Evolutionary conservation across 2,888 invertebrate species (phyloP), one percentile per base, ranked within the genome.

Genomic region (Monoplex corrugatus): DNA sequence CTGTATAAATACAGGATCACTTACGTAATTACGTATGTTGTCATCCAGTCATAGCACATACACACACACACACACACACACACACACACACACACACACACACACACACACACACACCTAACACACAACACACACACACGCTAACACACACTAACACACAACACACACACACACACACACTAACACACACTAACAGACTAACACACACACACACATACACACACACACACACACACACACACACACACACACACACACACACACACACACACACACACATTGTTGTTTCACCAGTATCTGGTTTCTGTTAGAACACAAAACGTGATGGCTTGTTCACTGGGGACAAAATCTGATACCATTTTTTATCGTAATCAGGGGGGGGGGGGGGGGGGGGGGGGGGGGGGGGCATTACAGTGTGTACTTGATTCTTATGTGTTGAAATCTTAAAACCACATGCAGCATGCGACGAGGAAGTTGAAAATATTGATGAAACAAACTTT

Each of bases 81-180:
- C n/a, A 68, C 68, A 68, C 68, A 68, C 68, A 68, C 68, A 68
- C 68, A 68, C 68, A 68, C 68, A 68, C 68, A 68, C 57, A 23
- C 57, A 68, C 23, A 68, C 23, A 68, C 23, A 68, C 23, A 57
- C 57, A 57, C 57, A 57, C n/a, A n/a, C n/a, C n/a, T n/a, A n/a
- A n/a, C 23, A 63, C 8, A 63, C 8, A 63, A 5, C 75, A 3
- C 75, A 35, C 5, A 35, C 35, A 23, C 10, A n/a, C n/a, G n/a
- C n/a, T n/a, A n/a, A n/a, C n/a, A n/a, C 57, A 57, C 57, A 23
- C 19, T 5, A 57, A 28, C 6, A 28, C 16, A 13, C 50, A 16
- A 13, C 10, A 16, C 50, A 50, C 50, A 50, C 50, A 50, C 63
- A 68, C 19, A 68, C 63, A 68, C 63, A 28, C n/a, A 68, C 63